Percentiles rank a stretch among this genome's conserved stretches.
phyloP scores from a whole-genome alignment of 1,140 invertebrate species.

The Yoshiicerus persimilis region DNA sequence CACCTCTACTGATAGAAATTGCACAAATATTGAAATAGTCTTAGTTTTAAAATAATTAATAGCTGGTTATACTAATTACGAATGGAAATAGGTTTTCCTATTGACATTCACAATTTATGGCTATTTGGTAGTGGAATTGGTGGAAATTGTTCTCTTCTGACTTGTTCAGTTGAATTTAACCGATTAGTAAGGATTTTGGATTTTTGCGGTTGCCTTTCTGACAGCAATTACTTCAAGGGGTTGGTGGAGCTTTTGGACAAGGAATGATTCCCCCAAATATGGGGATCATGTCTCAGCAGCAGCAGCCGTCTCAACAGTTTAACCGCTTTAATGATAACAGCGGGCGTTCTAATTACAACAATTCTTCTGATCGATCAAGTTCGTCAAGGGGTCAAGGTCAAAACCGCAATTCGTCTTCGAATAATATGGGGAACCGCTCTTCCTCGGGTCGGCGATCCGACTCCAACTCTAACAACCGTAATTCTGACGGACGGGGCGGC shows the following conservation, averaged over 20 bases:
- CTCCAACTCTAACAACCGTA: not conserved
- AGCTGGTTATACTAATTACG: no score
- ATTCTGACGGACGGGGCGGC: not conserved
- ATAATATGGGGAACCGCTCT: not conserved
- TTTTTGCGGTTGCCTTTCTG: constrained; percentile 26
- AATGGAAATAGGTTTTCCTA: no score
- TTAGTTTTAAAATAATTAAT: no score
- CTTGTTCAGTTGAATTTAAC: not conserved
- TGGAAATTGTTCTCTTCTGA: not conserved
- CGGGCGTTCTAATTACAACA: constrained; percentile 23
- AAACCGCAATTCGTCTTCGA: not conserved
- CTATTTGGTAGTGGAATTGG: no score
- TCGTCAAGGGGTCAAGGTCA: no score
- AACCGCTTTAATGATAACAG: constrained; percentile 22
- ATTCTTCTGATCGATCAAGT: no score
- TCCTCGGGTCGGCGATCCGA: constrained; percentile 24
- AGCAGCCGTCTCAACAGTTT: constrained; percentile 24
- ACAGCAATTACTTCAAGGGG: constrained; percentile 31
- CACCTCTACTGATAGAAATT: no score
- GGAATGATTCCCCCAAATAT: constrained; percentile 32
- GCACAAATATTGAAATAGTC: no score
- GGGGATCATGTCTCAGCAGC: constrained; percentile 35
- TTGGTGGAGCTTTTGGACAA: constrained; percentile 28
- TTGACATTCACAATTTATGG: no score
- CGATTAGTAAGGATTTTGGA: constrained; percentile 3